Conservation (phyloP, 2,113 vertebrate genomes). For the Semnopithecus entellus region DNA sequence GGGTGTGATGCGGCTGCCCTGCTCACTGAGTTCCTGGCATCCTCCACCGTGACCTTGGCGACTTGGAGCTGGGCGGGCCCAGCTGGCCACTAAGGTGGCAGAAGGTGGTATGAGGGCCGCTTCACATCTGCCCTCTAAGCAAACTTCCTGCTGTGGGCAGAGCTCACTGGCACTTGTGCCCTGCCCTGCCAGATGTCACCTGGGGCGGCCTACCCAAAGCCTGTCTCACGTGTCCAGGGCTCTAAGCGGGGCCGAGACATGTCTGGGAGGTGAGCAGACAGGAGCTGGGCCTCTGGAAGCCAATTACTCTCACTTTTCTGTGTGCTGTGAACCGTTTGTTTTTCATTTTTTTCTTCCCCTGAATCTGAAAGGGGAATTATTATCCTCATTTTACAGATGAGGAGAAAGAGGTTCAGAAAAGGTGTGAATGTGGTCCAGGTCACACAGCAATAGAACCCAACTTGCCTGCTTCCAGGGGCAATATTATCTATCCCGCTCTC, state of each 20-base stretch:
- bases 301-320: not conserved
- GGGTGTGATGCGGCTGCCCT: accelerated
- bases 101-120: not conserved
- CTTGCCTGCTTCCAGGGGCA: not conserved
- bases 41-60: not conserved
- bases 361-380: not conserved
- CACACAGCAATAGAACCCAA: not conserved
- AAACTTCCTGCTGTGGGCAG: constrained; percentile 44
- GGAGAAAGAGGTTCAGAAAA: not conserved
- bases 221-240: not conserved
- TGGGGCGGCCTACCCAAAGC: not conserved
- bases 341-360: not conserved
- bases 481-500: not conserved
- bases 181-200: not conserved
- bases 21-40: too few species aligned
- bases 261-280: not conserved
- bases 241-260: not conserved
- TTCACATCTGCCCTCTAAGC: not conserved
- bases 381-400: not conserved
- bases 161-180: not conserved
- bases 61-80: not conserved
- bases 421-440: not conserved
- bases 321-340: not conserved
- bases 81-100: not conserved
- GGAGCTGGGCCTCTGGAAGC: not conserved